These are phyloP conservation scores for Saxidomus purpurata DNA, from an alignment of 1,140 invertebrate species.

Conservation along the genomic window DNA sequence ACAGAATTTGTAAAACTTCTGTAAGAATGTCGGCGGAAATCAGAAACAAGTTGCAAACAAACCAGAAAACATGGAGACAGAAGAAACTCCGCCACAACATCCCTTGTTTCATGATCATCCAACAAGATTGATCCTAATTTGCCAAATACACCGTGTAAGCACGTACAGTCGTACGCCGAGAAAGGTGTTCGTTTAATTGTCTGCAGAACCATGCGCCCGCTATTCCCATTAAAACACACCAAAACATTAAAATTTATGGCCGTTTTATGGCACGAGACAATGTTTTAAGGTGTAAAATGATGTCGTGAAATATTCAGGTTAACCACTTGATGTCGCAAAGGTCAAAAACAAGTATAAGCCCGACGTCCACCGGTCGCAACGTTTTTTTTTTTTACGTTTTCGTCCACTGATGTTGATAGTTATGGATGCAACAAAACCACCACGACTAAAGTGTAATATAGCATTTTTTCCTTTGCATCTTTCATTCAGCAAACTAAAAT, in stretches of 20 bases:
- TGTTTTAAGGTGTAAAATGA: conserved; percentile 51
- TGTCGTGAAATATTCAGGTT: conserved; percentile 38
- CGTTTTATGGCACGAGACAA: conserved; percentile 1
- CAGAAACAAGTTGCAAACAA: conserved; percentile 6
- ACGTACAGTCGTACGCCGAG: not conserved
- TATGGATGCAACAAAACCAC: too few relatives aligned
- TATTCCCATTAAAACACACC: not conserved
- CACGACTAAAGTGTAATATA: too few relatives aligned
- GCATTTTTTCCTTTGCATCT: too few relatives aligned
- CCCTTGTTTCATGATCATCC: conserved; percentile 15
- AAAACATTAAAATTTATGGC: conserved; percentile 37
- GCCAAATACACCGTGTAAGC: not conserved
- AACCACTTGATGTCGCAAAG: not conserved
- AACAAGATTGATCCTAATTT: conserved; percentile 1
- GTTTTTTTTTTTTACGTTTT: too few relatives aligned
- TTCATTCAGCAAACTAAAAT: too few relatives aligned
- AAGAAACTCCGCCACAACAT: not conserved
- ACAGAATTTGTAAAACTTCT: too few relatives aligned
- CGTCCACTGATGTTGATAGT: too few relatives aligned
- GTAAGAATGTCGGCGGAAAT: conserved; percentile 17
- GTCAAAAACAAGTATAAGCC: not conserved
- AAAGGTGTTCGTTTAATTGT: conserved; percentile 3
- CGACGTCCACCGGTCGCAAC: not conserved
- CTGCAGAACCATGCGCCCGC: not conserved
- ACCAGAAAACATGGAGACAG: not conserved